Evolutionary conservation across 2,113 vertebrate species (phyloP).

Genomic region (Gasterosteus nipponicus): DNA sequence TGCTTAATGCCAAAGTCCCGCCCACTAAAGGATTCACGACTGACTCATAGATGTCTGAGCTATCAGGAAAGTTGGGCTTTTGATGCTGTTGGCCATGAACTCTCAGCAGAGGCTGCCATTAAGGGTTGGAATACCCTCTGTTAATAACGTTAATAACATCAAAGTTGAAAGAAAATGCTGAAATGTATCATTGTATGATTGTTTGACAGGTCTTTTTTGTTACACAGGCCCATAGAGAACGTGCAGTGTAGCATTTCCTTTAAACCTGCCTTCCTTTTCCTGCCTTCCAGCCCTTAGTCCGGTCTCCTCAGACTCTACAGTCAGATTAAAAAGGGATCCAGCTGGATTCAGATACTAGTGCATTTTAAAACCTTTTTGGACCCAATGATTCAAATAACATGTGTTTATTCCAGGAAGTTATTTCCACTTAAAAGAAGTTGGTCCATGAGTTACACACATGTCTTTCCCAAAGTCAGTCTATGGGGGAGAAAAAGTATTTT

Average conservation of each 20-base stretch:
- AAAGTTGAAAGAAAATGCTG: too few relatives aligned
- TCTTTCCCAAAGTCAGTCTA: neutral
- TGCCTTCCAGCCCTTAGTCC: too few relatives aligned
- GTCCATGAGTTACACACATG: neutral
- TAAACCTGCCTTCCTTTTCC: too few relatives aligned
- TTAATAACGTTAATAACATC: neutral
- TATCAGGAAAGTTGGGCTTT: conserved; percentile 74
- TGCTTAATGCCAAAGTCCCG: conserved; percentile 72
- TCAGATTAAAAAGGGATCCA: too few relatives aligned
- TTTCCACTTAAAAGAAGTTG: neutral
- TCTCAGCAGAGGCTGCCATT: conserved; percentile 71
- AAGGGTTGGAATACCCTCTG: conserved; percentile 65
- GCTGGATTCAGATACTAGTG: too few relatives aligned
- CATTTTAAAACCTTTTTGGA: too few relatives aligned
- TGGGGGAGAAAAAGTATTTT: neutral
- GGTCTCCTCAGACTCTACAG: too few relatives aligned
- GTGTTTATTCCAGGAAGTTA: neutral
- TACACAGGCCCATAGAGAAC: neutral
- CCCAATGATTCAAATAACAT: too few relatives aligned
- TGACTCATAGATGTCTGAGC: conserved; percentile 77
- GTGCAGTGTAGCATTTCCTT: too few relatives aligned
- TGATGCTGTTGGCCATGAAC: conserved; percentile 70
- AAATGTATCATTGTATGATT: too few relatives aligned
- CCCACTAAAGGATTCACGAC: conserved; percentile 79
- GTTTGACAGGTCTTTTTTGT: neutral